A percentile compares a stretch with the other conserved stretches of the same genome.
These are phyloP conservation scores for Silurus glanis DNA, from an alignment of 2,113 vertebrate genomes.

Conservation along the genomic window DNA sequence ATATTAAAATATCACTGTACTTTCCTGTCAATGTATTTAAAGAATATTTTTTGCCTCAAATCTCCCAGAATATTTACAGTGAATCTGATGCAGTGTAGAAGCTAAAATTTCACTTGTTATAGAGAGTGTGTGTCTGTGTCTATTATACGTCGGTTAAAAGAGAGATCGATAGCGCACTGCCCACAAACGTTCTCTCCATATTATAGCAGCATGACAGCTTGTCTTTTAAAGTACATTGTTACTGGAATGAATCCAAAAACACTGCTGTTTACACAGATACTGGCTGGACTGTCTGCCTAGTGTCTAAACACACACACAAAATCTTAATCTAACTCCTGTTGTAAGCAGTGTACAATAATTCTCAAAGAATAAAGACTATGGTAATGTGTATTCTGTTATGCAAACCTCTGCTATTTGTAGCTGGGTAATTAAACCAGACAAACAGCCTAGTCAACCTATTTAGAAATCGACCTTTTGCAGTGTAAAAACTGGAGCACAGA, in stretches of 20 bases:
- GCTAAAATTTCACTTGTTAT: background rate
- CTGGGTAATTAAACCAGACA: constrained; percentile 5
- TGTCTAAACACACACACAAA: background rate
- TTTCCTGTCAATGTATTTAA: background rate
- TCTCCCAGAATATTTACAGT: background rate
- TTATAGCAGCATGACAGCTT: constrained; percentile 8
- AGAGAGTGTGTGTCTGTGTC: background rate
- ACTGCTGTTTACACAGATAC: background rate
- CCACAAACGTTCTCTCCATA: constrained; percentile 7
- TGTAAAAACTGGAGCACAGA: constrained; percentile 20
- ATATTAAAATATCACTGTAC: background rate
- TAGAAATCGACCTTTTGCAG: background rate
- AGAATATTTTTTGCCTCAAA: too few relatives aligned
- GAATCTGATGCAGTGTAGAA: background rate
- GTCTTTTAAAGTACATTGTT: constrained; percentile 24
- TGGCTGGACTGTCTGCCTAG: background rate
- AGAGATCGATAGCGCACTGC: constrained; percentile 17
- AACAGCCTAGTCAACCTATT: background rate
- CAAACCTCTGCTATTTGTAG: constrained; percentile 4
- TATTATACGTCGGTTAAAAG: constrained; percentile 26
- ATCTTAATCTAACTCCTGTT: constrained; percentile 2
- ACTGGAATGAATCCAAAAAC: background rate
- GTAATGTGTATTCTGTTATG: background rate
- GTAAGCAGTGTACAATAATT: background rate
- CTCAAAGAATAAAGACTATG: background rate